Conservation (phyloP, 2,888 invertebrate species). For the Papilio protenor region DNA sequence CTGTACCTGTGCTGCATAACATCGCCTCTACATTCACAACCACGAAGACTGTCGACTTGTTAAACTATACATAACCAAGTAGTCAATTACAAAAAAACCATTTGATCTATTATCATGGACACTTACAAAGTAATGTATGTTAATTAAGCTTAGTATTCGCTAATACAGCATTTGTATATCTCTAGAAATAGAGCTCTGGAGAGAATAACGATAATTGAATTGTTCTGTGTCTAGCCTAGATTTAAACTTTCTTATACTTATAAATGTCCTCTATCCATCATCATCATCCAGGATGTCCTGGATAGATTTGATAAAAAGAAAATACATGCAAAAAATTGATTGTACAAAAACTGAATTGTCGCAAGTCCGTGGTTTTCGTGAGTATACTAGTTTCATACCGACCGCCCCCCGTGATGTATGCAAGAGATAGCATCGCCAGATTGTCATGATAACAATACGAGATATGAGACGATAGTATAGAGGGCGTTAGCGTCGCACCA, state of each 20-base stretch:
- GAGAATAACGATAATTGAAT: no score
- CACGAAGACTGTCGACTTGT: conserved; percentile 50
- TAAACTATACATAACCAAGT: conserved; percentile 10
- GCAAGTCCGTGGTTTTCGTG: conserved; percentile 49
- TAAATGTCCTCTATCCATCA: no score
- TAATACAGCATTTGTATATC: no score
- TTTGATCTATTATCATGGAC: no score
- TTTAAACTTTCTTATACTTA: no score
- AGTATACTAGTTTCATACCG: conserved; percentile 40
- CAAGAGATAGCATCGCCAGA: conserved; percentile 62
- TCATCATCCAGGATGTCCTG: no score
- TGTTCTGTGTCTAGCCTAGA: no score
- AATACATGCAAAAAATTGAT: not conserved
- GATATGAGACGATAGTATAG: conserved; percentile 58
- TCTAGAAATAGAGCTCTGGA: no score
- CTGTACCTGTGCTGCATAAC: conserved; percentile 58
- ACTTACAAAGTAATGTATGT: no score
- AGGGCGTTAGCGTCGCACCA: conserved; percentile 35
- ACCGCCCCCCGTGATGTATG: conserved; percentile 51
- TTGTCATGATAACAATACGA: conserved; percentile 64
- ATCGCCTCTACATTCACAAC: conserved; percentile 51
- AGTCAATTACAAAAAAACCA: not conserved
- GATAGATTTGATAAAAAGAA: no score
- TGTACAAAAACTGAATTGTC: not conserved
- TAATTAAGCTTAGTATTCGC: no score